A percentile compares a stretch with the other conserved stretches of the same genome.
phyloP scores from a whole-genome alignment of 2,113 vertebrate species.

The Dryoscopus gambensis region DNA sequence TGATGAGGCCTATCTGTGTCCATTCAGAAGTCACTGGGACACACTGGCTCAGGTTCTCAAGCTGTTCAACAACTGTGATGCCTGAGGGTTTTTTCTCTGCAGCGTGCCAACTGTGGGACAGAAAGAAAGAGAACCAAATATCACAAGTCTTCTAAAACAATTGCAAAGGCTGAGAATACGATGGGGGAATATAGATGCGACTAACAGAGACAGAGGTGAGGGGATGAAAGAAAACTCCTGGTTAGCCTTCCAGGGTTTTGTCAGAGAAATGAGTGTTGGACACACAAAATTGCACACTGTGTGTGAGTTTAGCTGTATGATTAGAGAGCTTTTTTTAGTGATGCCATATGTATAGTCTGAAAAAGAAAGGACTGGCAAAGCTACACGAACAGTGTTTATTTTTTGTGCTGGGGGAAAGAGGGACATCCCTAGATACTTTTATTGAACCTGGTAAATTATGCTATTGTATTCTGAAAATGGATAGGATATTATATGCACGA shows the following conservation, averaged over 20 bases:
- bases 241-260: constrained; percentile 2
- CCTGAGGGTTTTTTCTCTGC: neutral
- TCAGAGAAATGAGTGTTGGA: neutral
- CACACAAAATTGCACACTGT: neutral
- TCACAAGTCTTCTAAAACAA: neutral
- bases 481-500: neutral
- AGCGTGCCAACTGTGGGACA: neutral
- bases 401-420: neutral
- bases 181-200: neutral
- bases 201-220: neutral
- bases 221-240: neutral
- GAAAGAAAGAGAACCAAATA: neutral
- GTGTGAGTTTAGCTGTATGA: neutral
- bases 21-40: neutral
- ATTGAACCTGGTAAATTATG: neutral
- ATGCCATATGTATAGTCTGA: neutral
- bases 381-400: neutral
- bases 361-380: constrained; percentile 1
- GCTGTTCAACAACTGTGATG: neutral
- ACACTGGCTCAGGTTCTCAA: neutral
- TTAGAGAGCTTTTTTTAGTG: neutral
- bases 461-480: neutral
- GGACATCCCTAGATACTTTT: neutral
- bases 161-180: neutral
- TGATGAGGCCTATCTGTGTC: neutral